Conservation (phyloP, 2,888 invertebrate species). For the Cyclophora albipunctata region DNA sequence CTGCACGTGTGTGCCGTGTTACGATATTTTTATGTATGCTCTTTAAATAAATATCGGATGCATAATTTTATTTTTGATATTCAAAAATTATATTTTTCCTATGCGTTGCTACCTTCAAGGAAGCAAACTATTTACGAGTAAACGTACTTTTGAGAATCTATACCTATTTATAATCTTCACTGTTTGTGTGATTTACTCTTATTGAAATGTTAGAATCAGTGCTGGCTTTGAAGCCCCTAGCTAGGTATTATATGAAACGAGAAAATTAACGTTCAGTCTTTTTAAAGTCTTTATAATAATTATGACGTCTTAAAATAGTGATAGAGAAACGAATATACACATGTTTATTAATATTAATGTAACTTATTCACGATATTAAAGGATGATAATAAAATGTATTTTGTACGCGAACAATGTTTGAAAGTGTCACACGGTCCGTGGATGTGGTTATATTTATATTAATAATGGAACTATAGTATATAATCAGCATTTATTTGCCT, state of each 20-base stretch:
- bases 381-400: too few species aligned
- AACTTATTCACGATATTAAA: slow-evolving; percentile 4
- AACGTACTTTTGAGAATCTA: slow-evolving; percentile 58
- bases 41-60: slow-evolving; percentile 45
- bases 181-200: slow-evolving; percentile 48
- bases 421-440: background rate
- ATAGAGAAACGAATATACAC: slow-evolving; percentile 6
- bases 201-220: slow-evolving; percentile 44
- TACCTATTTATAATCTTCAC: slow-evolving; percentile 52
- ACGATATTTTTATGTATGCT: slow-evolving; percentile 49
- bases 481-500: slow-evolving; percentile 60
- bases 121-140: slow-evolving; percentile 45
- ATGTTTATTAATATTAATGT: slow-evolving; percentile 14
- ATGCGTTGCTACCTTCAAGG: slow-evolving; percentile 59
- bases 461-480: slow-evolving; percentile 29
- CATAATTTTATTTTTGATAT: slow-evolving; percentile 71
- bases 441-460: slow-evolving; percentile 12
- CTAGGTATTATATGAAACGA: slow-evolving; percentile 28
- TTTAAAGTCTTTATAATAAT: slow-evolving; percentile 24
- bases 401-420: too few species aligned
- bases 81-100: slow-evolving; percentile 66
- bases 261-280: slow-evolving; percentile 31
- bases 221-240: slow-evolving; percentile 33
- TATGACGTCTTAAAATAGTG: slow-evolving; percentile 11
- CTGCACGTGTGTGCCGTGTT: slow-evolving; percentile 31